phyloP scores from a whole-genome alignment of 2,888 invertebrate species.

The Lasioglossum villosulum region DNA sequence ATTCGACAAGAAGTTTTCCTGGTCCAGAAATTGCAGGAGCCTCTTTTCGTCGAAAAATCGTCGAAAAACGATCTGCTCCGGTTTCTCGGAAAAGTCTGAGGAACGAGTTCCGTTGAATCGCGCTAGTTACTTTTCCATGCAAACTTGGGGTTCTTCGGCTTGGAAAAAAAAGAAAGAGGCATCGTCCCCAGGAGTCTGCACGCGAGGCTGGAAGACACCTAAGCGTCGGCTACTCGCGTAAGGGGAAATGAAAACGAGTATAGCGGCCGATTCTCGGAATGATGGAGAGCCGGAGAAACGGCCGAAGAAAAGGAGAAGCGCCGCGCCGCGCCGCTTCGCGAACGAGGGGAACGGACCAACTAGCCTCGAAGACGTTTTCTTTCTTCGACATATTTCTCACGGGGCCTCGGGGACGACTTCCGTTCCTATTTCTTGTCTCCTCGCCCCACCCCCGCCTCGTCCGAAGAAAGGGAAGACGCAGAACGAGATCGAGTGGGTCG shows the following conservation, averaged over 20 bases:
- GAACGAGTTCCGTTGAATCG: neutral
- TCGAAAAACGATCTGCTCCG: neutral
- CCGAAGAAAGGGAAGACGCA: slow-evolving; percentile 41
- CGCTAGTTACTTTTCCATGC: neutral
- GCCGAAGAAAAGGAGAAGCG: slow-evolving; percentile 58
- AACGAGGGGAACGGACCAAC: slow-evolving; percentile 28
- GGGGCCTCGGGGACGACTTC: slow-evolving; percentile 61
- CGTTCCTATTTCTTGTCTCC: slow-evolving; percentile 65
- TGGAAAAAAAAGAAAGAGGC: neutral
- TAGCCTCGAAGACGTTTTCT: slow-evolving; percentile 59
- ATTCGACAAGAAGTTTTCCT: neutral
- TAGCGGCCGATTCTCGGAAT: slow-evolving; percentile 77
- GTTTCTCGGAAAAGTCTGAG: neutral
- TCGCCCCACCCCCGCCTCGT: neutral
- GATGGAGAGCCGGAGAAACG: slow-evolving; percentile 57
- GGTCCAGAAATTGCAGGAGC: neutral
- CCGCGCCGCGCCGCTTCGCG: slow-evolving; percentile 12
- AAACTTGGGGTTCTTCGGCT: neutral
- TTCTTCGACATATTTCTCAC: slow-evolving; percentile 68
- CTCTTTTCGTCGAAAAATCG: neutral
- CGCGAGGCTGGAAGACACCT: slow-evolving; percentile 34
- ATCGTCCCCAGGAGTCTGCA: slow-evolving; percentile 26
- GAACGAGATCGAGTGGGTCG: slow-evolving; percentile 42
- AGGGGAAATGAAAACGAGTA: slow-evolving; percentile 82
- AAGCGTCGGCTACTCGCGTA: slow-evolving; percentile 74